Conservation (phyloP, 2,113 vertebrate genomes). For the Zapus hudsonius region DNA sequence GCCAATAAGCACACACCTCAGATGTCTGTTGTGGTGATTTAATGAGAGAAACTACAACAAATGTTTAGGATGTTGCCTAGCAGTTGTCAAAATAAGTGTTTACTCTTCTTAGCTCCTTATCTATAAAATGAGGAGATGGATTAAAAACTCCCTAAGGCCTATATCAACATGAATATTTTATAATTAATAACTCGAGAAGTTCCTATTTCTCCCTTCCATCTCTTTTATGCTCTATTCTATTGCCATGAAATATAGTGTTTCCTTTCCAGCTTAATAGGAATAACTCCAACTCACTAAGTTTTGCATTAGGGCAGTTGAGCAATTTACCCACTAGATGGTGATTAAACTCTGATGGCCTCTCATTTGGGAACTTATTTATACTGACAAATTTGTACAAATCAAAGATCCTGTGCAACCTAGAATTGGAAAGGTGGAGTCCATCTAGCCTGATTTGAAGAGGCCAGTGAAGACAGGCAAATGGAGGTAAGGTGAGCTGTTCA, state of each 20-base stretch:
- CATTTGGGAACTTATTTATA: not conserved
- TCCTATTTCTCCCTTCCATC: not conserved
- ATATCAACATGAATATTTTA: conserved; percentile 13
- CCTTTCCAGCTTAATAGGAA: not conserved
- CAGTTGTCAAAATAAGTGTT: not conserved
- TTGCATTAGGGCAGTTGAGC: conserved; percentile 29
- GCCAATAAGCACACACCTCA: too few relatives aligned
- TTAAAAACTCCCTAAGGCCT: not conserved
- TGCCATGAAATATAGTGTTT: not conserved
- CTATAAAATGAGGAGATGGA: not conserved
- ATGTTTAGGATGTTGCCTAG: not conserved
- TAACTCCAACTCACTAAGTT: not conserved
- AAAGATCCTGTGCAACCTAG: not conserved
- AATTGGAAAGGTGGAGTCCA: not conserved
- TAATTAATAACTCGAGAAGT: not conserved
- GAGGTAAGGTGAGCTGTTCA: not conserved
- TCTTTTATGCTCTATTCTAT: not conserved
- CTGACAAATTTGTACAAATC: not conserved
- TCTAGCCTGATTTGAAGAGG: not conserved
- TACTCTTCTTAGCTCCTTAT: not conserved
- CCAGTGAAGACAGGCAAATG: not conserved
- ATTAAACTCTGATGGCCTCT: conserved; percentile 54
- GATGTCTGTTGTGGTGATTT: not conserved
- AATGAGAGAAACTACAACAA: not conserved
- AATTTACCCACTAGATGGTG: conserved; percentile 68